Base-by-base conservation (phyloP, 2,797 vertebrate species). In the Argentina silus region DNA sequence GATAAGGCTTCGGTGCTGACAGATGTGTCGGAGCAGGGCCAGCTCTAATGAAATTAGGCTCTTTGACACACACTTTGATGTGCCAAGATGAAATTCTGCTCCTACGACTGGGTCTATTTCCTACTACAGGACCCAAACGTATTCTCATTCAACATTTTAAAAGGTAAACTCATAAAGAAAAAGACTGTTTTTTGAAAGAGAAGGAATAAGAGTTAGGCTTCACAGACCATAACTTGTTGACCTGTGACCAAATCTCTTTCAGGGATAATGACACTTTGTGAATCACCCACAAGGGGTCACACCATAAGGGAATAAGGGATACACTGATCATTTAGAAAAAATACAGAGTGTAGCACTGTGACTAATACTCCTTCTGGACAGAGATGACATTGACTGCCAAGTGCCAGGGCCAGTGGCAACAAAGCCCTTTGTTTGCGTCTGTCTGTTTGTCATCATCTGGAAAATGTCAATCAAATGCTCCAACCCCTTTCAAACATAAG, bases 31-130 rank as follows among this genome's bases (percentile, higher is more conserved):
- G n/a, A 72, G 47, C 7, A 14, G 66, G 10, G 19, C 27, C 60
- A 61, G 69, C 59, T 55, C 15, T 51, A 74, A 78, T 51, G 17
- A 72, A 67, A 69, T 21, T 17, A 27, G 15, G 17, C 6, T 64
- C 6, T 53, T 10, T 44, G 44, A 27, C 45, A 47, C 43, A 64
- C 21, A 61, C 27, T n/a, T n/a, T n/a, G 1, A 55, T 68, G 69
- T 42, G 36, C 60, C 6, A 48, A 75, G 48, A 36, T 36, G 27
- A 36, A 50, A 6, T 19, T 14, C 3, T 55, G 12, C 55, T 42
- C 27, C 9, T 9, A 23, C 10, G 9, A 8, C 65, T 69, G 27
- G 15, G 19, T 17, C 36, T 53, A 43, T 43, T 2, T 36, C 27
- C 27, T 36, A 36, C 27, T 36, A 36, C 27, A 36, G 27, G 27